Percentiles rank a stretch among this genome's conserved stretches.
phyloP scores from a whole-genome alignment of 2,888 invertebrate species.

The Scotopteryx bipunctaria region DNA sequence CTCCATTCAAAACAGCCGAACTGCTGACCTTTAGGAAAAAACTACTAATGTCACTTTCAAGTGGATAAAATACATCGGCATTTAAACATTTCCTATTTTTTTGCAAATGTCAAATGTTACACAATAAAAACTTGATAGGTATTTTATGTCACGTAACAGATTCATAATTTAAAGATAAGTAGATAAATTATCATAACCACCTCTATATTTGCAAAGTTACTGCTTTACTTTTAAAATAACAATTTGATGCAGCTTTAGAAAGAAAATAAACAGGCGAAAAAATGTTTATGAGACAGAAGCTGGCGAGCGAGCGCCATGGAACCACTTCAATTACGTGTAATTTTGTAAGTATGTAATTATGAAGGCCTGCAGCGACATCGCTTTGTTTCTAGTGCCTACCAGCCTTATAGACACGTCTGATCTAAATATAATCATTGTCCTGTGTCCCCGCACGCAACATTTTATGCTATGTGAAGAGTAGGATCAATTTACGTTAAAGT shows the following conservation, averaged over 20 bases:
- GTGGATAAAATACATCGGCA: conserved; percentile 20
- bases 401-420: conserved; percentile 42
- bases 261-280: conserved; percentile 29
- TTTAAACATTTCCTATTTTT: conserved; percentile 6
- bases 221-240: not conserved
- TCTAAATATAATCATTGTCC: conserved; percentile 44
- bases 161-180: too few relatives aligned
- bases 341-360: conserved; percentile 65
- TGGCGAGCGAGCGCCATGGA: conserved; percentile 43
- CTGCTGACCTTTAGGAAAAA: conserved; percentile 54
- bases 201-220: not conserved
- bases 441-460: conserved; percentile 29
- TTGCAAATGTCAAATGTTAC: conserved; percentile 12
- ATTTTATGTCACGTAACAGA: too few relatives aligned
- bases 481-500: conserved; percentile 3
- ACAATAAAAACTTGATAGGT: too few relatives aligned
- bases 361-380: conserved; percentile 53
- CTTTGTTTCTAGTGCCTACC: conserved; percentile 50
- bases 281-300: conserved; percentile 45
- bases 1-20: conserved; percentile 50
- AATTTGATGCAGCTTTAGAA: conserved; percentile 8
- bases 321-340: conserved; percentile 60
- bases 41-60: conserved; percentile 35
- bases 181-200: too few relatives aligned
- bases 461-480: conserved; percentile 7